A percentile compares a stretch with the other conserved stretches of the same genome.
phyloP scores from a whole-genome alignment of 2,888 invertebrate species.

The Meiosimyza decipiens region DNA sequence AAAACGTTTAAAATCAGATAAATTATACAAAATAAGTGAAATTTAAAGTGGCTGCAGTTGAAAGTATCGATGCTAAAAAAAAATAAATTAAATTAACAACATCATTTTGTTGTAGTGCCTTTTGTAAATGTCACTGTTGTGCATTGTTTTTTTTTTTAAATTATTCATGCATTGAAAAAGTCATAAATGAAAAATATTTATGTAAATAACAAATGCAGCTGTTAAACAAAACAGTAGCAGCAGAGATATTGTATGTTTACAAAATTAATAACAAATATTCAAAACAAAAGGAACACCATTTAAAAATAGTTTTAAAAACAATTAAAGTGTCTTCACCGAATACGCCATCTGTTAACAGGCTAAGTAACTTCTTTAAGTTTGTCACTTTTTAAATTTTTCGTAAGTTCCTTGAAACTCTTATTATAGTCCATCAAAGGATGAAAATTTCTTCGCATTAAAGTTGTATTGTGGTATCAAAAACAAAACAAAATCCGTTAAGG shows the following conservation, averaged over 20 bases:
- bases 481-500: too few species aligned
- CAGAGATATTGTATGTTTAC: background rate
- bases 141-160: background rate
- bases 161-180: background rate
- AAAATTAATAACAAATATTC: background rate
- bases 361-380: slow-evolving; percentile 9
- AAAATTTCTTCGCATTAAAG: too few species aligned
- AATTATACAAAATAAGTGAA: background rate
- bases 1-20: background rate
- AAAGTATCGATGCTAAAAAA: background rate
- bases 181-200: background rate
- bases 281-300: background rate
- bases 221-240: background rate
- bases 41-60: background rate
- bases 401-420: too few species aligned
- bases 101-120: background rate
- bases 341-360: background rate
- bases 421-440: too few species aligned
- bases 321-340: too few species aligned
- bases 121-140: background rate
- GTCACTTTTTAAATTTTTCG: background rate
- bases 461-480: too few species aligned
- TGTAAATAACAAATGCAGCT: slow-evolving; percentile 14
- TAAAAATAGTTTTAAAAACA: too few species aligned
- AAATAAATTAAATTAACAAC: background rate